Conservation (phyloP, 1,140 invertebrate genomes). For the Hyphantria cunea region DNA sequence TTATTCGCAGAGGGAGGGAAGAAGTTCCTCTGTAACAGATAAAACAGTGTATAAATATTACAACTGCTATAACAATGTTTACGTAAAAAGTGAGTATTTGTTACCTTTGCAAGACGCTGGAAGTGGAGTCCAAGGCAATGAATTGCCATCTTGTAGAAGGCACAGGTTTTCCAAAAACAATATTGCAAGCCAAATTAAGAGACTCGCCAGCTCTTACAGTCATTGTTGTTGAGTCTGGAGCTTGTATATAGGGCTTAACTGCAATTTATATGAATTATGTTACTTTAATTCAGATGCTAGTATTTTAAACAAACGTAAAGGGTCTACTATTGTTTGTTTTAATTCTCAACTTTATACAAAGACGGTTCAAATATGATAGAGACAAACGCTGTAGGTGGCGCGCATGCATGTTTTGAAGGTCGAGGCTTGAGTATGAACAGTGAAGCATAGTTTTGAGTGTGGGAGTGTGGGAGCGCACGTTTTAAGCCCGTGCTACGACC, state of each 20-base stretch:
- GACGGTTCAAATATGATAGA: too few relatives aligned
- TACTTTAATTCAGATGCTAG: too few relatives aligned
- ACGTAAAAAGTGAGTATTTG: neutral
- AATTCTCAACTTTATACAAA: too few relatives aligned
- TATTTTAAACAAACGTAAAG: too few relatives aligned
- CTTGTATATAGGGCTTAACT: conserved; percentile 54
- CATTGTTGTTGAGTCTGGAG: conserved; percentile 31
- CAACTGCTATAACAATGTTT: neutral
- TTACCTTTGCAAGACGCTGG: conserved; percentile 43
- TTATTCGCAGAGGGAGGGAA: conserved; percentile 37
- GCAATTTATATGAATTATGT: conserved; percentile 25
- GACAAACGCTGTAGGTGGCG: too few relatives aligned
- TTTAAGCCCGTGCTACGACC: too few relatives aligned
- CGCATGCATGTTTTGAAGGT: too few relatives aligned
- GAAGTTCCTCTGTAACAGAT: conserved; percentile 44
- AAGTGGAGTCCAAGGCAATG: conserved; percentile 39
- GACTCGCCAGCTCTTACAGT: conserved; percentile 29
- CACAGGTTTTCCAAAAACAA: conserved; percentile 44
- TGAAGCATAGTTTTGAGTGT: too few relatives aligned
- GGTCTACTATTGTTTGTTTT: too few relatives aligned
- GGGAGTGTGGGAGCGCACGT: too few relatives aligned
- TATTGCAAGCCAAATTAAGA: conserved; percentile 42
- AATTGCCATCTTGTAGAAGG: conserved; percentile 54
- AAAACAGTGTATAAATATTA: neutral
- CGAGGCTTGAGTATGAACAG: too few relatives aligned